Percentiles rank a stretch among this genome's conserved stretches.
phyloP scores from a whole-genome alignment of 2,888 invertebrate species.

The Drosophila neutralis region DNA sequence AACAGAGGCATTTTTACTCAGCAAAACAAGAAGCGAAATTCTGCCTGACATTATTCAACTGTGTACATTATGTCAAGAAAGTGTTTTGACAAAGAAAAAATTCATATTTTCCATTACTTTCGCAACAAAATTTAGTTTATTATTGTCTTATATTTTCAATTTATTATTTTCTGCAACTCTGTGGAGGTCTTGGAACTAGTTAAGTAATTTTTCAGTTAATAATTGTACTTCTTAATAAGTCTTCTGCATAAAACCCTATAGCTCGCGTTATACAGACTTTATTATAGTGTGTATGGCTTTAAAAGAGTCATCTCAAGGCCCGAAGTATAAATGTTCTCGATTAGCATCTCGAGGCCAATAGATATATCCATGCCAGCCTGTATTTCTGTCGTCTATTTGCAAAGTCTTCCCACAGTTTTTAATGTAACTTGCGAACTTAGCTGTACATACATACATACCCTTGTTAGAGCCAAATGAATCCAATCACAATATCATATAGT shows the following conservation, averaged over 20 bases:
- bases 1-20: neutral
- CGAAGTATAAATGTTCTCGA: neutral
- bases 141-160: neutral
- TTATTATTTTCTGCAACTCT: neutral
- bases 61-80: neutral
- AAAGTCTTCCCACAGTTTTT: neutral
- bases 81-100: neutral
- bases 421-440: neutral
- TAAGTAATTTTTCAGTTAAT: neutral
- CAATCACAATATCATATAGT: neutral
- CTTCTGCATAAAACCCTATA: neutral
- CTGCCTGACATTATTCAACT: neutral
- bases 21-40: neutral
- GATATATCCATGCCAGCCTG: neutral
- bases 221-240: no score
- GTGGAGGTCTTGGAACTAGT: neutral
- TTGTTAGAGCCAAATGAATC: neutral
- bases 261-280: neutral
- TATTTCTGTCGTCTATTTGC: neutral
- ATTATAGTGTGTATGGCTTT: neutral
- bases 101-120: neutral
- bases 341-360: neutral
- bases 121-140: rapidly evolving
- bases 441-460: neutral
- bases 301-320: no score